Conservation (phyloP, 1,140 invertebrate species). For the Pseudomyrmex concolor region DNA sequence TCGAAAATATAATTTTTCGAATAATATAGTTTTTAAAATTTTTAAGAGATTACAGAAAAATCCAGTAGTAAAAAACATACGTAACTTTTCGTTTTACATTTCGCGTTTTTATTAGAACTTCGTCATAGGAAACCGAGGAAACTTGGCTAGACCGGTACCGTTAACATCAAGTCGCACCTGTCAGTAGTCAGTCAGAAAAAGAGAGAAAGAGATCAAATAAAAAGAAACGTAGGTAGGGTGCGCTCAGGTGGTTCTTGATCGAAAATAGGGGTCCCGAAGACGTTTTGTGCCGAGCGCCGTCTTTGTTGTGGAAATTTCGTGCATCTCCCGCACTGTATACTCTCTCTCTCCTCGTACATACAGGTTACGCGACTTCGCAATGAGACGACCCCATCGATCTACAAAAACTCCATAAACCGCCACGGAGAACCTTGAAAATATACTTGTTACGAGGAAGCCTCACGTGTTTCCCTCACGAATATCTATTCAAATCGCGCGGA, state of each 20-base stretch:
- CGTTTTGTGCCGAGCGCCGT: slow-evolving; percentile 64
- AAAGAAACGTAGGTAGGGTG: slow-evolving; percentile 52
- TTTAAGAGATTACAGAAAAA: no score
- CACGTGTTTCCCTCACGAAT: not conserved
- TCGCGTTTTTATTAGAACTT: not conserved
- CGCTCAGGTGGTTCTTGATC: slow-evolving; percentile 81
- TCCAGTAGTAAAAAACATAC: no score
- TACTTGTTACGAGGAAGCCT: slow-evolving; percentile 19
- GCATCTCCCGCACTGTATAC: slow-evolving; percentile 38
- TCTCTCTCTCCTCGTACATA: not conserved
- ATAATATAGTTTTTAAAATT: no score
- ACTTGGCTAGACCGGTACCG: slow-evolving; percentile 42
- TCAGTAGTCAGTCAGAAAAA: slow-evolving; percentile 35
- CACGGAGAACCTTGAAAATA: slow-evolving; percentile 22
- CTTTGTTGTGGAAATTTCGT: slow-evolving; percentile 82
- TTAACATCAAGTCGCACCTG: slow-evolving; percentile 66
- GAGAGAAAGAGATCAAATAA: slow-evolving; percentile 57
- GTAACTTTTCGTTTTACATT: no score
- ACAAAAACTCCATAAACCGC: not conserved
- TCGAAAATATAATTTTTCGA: no score
- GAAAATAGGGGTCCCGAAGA: slow-evolving; percentile 71
- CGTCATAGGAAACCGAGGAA: slow-evolving; percentile 2
- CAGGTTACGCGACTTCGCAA: slow-evolving; percentile 55
- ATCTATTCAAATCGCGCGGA: slow-evolving; percentile 11
- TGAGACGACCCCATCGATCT: slow-evolving; percentile 33